Base-by-base conservation (phyloP, 2,888 invertebrate genomes). In the Tricholauxania praeusta region DNA sequence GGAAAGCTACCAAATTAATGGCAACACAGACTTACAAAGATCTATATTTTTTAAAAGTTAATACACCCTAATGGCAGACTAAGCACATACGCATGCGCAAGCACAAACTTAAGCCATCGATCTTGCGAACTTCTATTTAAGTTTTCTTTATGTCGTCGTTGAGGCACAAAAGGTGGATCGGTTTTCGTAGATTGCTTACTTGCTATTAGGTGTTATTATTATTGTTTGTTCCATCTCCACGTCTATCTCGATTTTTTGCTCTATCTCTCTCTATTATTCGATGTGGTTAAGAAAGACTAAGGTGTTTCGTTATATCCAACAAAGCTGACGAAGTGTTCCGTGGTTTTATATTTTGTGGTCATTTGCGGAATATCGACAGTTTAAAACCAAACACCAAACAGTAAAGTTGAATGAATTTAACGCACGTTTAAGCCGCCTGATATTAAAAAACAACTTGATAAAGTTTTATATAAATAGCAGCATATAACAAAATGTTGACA, bases 311-410 rank as follows among this genome's bases (percentile, higher is more conserved):
- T 63, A 67, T 53, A 62, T 71, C 67, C 66, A 49, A 48, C 39
- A 39, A 10, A 48, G 47, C 59, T 28, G 49, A 55, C 19, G 28
- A 65, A 52, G 48, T 55, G 63, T 64, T 63, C n/a, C 48, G 28
- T 72, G 79, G 75, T 78, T 80, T 82, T 84, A 84, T 84, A 84
- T 83, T 77, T 77, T 79, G 78, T 76, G 78, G 76, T 79, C 78
- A 65, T 73, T 70, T 79, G 79, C 78, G 70, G 76, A 74, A 74
- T 77, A 76, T 71, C 80, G 79, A 81, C 83, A 84, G 83, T 85
- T 81, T 77, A 70, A 76, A 76, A 78, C 80, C 78, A 75, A 78
- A 76, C 82, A 74, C 77, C 71, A 76, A 79, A 72, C 59, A 75
- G 75, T 73, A 75, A 48, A 70, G 79, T 79, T 76, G 76, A 74